Evolutionary conservation across 2,888 invertebrate genomes (phyloP).

Genomic region (Tipula lateralis): DNA sequence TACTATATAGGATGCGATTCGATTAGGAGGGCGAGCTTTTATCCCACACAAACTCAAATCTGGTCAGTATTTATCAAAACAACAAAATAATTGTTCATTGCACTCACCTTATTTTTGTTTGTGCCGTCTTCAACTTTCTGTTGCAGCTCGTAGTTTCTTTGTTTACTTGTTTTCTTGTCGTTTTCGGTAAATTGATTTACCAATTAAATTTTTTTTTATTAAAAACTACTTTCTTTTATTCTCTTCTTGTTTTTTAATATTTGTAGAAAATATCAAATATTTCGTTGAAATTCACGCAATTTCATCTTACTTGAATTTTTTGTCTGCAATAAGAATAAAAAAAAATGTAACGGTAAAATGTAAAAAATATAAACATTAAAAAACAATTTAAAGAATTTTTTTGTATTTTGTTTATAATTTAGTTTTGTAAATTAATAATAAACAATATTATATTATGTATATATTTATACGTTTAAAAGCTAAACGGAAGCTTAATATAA

Average conservation of each 20-base stretch:
- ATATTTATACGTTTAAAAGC: not conserved
- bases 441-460: not conserved
- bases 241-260: not conserved
- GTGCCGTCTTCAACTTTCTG: not conserved
- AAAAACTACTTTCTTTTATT: not conserved
- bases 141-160: not conserved
- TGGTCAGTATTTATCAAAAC: too few species aligned
- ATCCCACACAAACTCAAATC: too few species aligned
- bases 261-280: not conserved
- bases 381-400: not conserved
- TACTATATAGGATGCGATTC: too few species aligned
- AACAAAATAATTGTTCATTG: too few species aligned
- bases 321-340: conserved; percentile 2
- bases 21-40: too few species aligned
- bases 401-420: too few species aligned
- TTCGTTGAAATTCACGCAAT: conserved; percentile 11
- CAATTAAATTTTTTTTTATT: not conserved
- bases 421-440: not conserved
- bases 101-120: not conserved
- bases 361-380: not conserved
- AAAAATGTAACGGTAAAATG: not conserved
- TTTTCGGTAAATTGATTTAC: not conserved
- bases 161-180: not conserved
- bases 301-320: conserved; percentile 19
- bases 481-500: not conserved